Percentiles rank a stretch among this genome's conserved stretches.
Evolutionary conservation across 1,140 invertebrate species (phyloP).

Genomic region (Acromyrmex heyeri): DNA sequence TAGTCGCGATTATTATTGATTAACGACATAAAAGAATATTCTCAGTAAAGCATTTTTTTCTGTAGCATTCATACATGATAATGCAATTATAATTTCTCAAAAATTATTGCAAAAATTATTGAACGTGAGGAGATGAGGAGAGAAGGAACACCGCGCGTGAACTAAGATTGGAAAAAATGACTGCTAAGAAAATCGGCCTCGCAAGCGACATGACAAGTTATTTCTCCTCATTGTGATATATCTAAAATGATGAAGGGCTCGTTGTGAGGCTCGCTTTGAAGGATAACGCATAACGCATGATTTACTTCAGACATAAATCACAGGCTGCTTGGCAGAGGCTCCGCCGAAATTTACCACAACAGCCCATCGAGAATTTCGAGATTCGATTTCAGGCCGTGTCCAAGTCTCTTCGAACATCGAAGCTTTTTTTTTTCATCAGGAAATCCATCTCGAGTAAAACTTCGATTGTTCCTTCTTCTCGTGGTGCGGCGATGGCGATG

Average conservation of each 20-base stretch:
- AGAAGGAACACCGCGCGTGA: conserved; percentile 20
- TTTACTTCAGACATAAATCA: conserved; percentile 72
- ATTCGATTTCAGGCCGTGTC: conserved; percentile 60
- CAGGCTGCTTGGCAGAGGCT: conserved; percentile 11
- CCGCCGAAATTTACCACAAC: conserved; percentile 45
- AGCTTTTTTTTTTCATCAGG: conserved; percentile 40
- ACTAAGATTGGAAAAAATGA: conserved; percentile 7
- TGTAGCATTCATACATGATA: background rate
- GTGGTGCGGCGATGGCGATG: conserved; percentile 33
- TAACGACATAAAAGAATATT: background rate
- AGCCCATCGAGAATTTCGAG: conserved; percentile 63
- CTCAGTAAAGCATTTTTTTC: background rate
- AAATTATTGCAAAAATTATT: conserved; percentile 51
- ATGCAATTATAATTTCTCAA: conserved; percentile 44
- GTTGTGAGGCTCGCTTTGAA: conserved; percentile 46
- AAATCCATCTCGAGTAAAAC: conserved; percentile 70
- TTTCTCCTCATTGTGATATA: conserved; percentile 28
- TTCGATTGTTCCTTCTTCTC: conserved; percentile 67
- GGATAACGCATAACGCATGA: conserved; percentile 60
- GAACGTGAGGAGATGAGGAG: background rate
- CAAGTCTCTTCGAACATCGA: conserved; percentile 47
- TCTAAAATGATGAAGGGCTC: conserved; percentile 5
- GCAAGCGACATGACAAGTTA: background rate
- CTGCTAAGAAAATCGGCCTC: conserved; percentile 22
- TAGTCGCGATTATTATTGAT: conserved; percentile 1